Conservation (phyloP, 2,113 vertebrate species). For the Esox niger region DNA sequence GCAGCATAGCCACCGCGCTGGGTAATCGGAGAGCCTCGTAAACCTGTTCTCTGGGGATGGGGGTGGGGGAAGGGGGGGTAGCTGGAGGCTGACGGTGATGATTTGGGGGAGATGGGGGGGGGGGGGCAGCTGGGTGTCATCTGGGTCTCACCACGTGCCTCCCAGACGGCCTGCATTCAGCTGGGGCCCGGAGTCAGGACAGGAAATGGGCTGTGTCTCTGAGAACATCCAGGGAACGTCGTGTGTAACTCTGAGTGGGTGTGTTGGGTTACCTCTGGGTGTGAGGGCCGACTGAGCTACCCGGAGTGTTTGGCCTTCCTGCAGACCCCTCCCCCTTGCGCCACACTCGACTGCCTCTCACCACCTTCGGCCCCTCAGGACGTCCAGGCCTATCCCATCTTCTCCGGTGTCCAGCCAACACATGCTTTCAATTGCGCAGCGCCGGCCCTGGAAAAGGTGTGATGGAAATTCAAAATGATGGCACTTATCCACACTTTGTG, state of each 20-base stretch:
- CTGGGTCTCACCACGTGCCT: constrained; percentile 69
- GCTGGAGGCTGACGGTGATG: background rate
- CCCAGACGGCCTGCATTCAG: constrained; percentile 68
- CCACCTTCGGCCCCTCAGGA: background rate
- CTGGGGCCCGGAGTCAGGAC: constrained; percentile 64
- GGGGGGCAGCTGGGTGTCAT: constrained; percentile 61
- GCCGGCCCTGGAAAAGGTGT: constrained; percentile 71
- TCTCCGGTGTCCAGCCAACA: constrained; percentile 23
- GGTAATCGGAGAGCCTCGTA: constrained; percentile 72
- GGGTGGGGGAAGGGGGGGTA: constrained; percentile 22
- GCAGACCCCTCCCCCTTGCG: constrained; percentile 2
- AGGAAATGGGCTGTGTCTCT: constrained; percentile 62
- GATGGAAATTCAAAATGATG: constrained; percentile 80
- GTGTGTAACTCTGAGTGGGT: constrained; percentile 21
- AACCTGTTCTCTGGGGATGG: constrained; percentile 61
- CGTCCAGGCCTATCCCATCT: constrained; percentile 5
- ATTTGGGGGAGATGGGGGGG: constrained; percentile 3
- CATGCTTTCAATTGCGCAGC: constrained; percentile 70
- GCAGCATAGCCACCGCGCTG: constrained; percentile 65
- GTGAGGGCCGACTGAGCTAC: constrained; percentile 55
- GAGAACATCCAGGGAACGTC: constrained; percentile 59
- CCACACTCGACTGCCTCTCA: background rate
- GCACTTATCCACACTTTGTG: constrained; percentile 79
- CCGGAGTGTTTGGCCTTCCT: constrained; percentile 51
- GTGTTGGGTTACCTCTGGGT: constrained; percentile 19